Base-by-base conservation (phyloP, 2,797 vertebrate genomes). In the Pseudotriccus pelzelni region DNA sequence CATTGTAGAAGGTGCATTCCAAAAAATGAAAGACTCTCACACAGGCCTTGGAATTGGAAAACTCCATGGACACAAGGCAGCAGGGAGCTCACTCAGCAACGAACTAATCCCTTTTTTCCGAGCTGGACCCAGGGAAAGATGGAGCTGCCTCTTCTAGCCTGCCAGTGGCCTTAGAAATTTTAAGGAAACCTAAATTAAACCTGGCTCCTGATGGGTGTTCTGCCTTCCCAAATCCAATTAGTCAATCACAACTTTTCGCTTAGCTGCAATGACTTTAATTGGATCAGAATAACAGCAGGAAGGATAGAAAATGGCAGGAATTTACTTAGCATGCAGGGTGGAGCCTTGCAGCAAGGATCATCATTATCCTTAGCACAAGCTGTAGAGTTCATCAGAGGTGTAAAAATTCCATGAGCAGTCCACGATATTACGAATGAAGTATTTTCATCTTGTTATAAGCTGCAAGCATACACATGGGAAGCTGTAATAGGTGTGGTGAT, bases 211-310 rank as follows among this genome's bases (percentile, higher is more conserved):
- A 93, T 90, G 94, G 77, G 91, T 88, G 60, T 93, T 93, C 64
- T 91, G 80, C n/a, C 47, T 93, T 91, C 58, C 85, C 64, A 94
- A 96, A 96, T 94, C 88, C 91, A 96, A 89, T 93, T 96, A 96
- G 88, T 84, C 93, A 94, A 90, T 96, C 85, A 14, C 79, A 91
- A 87, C 87, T 94, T 96, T 94, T 94, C 88, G 83, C 74, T 94
- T 93, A 94, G 72, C 64, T 88, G 47, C 90, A 90, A 24, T 55
- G 70, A 62, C 80, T 93, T 94, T 91, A 97, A 94, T 85, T 90
- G 94, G 93, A 94, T 90, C 90, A 89, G 84, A 94, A 82, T 89
- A 95, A 94, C 87, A 95, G 95, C 52, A 88, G 72, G 78, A 89
- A 96, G 52, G 58, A 90, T 80, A 83, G 78, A 87, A 96, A 93